Conservation (phyloP, 2,888 invertebrate species). For the Ferrisia virgata region DNA sequence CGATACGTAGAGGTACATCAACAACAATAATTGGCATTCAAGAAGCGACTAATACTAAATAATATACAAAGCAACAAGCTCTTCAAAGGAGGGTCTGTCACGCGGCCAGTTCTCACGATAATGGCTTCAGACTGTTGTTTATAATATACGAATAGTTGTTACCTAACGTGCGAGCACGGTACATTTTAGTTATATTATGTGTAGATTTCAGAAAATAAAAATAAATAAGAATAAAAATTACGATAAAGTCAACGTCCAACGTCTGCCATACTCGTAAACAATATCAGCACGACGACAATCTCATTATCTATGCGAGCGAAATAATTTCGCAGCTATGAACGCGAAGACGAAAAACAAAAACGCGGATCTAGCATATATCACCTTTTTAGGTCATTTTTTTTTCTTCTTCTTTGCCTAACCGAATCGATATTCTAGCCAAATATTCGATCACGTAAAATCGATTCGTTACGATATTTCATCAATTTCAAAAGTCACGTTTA, state of each 20-base stretch:
- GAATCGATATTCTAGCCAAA: not conserved
- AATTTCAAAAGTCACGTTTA: not conserved
- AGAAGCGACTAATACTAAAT: not conserved
- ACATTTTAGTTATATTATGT: too few species aligned
- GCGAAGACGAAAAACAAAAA: not conserved
- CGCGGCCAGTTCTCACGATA: slow-evolving; percentile 2
- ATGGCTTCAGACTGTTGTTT: not conserved
- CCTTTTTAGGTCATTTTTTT: not conserved
- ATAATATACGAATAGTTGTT: not conserved
- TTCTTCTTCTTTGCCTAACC: not conserved
- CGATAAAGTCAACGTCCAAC: not conserved
- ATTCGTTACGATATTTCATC: not conserved
- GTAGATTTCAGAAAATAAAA: too few species aligned
- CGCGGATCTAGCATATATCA: not conserved
- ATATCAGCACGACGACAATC: not conserved
- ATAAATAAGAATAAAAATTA: not conserved
- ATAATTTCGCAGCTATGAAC: too few species aligned
- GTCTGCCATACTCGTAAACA: too few species aligned
- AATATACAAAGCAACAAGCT: not conserved
- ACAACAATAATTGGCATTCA: not conserved
- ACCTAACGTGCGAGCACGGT: too few species aligned
- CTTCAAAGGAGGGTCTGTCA: not conserved
- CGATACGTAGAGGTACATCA: too few species aligned
- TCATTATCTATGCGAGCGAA: not conserved
- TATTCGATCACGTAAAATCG: slow-evolving; percentile 16